Evolutionary conservation across 2,888 invertebrate species (phyloP).

Genomic region (Orthonychiurus folsomi): DNA sequence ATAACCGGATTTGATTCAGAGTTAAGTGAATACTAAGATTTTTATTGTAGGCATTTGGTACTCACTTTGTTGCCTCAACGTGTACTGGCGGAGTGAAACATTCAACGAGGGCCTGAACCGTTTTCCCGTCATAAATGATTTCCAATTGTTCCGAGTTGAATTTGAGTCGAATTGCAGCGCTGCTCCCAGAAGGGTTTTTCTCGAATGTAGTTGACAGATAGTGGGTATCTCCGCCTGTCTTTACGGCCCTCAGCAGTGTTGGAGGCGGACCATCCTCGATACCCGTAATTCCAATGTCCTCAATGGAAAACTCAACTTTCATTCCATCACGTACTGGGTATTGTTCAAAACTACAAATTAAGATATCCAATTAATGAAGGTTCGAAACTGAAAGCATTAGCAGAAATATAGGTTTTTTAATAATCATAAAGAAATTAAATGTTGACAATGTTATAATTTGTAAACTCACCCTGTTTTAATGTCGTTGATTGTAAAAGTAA

Average conservation of each 20-base stretch:
- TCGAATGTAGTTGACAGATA: neutral
- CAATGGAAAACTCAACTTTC: neutral
- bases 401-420: no score
- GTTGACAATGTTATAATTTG: no score
- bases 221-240: neutral
- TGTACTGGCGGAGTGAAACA: neutral
- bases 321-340: neutral
- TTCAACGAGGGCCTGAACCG: constrained; percentile 9
- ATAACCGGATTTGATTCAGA: no score
- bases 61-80: constrained; percentile 2
- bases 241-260: neutral
- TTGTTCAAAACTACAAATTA: neutral
- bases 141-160: constrained; percentile 1
- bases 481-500: no score
- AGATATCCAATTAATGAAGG: no score
- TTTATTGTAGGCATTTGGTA: no score
- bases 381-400: no score
- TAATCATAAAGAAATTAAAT: no score
- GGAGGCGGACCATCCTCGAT: neutral
- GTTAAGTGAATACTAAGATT: no score
- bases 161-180: neutral
- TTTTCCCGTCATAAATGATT: constrained; percentile 3
- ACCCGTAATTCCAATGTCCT: neutral
- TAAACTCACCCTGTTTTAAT: no score
- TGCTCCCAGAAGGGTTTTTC: constrained; percentile 3